Conservation (phyloP, 2,797 vertebrate genomes). For the Jordanella pulchra region DNA sequence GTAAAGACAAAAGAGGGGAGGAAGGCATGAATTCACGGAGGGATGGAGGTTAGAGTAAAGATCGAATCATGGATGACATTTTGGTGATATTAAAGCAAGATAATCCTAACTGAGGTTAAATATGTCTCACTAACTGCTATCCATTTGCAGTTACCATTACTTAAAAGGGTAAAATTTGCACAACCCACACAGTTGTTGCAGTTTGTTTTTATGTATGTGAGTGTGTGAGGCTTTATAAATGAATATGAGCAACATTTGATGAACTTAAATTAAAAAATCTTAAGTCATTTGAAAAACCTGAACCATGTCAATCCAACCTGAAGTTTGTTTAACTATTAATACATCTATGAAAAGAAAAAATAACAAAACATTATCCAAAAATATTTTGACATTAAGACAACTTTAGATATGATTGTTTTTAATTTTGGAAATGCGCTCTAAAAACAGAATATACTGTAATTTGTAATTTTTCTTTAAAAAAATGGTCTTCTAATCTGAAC, state of each 20-base stretch:
- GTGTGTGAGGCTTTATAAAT: too few species aligned
- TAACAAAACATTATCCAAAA: too few species aligned
- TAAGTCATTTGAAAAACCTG: too few species aligned
- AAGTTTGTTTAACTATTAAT: too few species aligned
- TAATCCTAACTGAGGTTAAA: neutral
- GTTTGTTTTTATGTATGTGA: too few species aligned
- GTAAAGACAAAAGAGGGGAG: slow-evolving; percentile 7
- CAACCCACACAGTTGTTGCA: neutral
- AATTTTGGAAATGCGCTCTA: neutral
- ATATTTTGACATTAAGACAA: too few species aligned
- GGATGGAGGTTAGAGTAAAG: slow-evolving; percentile 36
- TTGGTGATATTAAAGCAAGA: neutral
- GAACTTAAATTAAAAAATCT: too few species aligned
- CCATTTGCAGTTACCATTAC: neutral
- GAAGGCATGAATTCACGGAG: slow-evolving; percentile 13
- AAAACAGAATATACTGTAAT: neutral
- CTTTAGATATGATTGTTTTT: too few species aligned
- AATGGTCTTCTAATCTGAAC: neutral
- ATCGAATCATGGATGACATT: slow-evolving; percentile 39
- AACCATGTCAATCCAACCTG: too few species aligned
- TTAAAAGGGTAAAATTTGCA: neutral
- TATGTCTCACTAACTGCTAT: neutral
- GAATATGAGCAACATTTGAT: too few species aligned
- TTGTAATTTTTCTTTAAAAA: neutral
- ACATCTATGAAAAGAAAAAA: too few species aligned